Evolutionary conservation across 2,113 vertebrate species (phyloP).

Genomic region (Phodopus roborovskii): DNA sequence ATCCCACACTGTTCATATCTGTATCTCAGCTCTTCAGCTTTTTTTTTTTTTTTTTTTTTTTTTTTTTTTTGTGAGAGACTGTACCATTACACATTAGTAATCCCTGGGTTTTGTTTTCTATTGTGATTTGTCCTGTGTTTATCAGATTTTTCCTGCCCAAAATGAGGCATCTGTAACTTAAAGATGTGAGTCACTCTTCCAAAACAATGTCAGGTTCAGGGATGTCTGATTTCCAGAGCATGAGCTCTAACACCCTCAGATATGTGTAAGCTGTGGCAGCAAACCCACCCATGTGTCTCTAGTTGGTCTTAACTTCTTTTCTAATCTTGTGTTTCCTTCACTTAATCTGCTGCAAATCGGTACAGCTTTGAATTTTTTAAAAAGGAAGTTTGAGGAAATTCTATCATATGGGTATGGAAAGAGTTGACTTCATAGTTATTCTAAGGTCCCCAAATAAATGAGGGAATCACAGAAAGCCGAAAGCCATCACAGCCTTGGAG

Average conservation of each 20-base stretch:
- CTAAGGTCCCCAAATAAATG: conserved; percentile 55
- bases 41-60: background rate
- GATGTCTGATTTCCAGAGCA: conserved; percentile 70
- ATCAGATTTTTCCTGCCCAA: conserved; percentile 49
- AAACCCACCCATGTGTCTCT: conserved; percentile 77
- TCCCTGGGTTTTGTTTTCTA: conserved; percentile 39
- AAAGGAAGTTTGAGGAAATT: conserved; percentile 47
- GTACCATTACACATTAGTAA: background rate
- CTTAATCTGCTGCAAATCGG: conserved; percentile 75
- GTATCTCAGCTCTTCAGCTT: background rate
- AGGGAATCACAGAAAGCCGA: background rate
- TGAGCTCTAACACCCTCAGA: conserved; percentile 65
- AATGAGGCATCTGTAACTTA: conserved; percentile 63
- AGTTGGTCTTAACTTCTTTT: conserved; percentile 40
- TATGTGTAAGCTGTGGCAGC: conserved; percentile 70
- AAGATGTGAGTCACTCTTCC: conserved; percentile 58
- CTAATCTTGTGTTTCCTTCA: conserved; percentile 63
- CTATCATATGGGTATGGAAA: conserved; percentile 35
- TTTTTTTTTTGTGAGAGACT: background rate
- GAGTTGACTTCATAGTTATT: conserved; percentile 53
- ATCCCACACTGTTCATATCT: background rate
- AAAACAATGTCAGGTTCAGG: conserved; percentile 38
- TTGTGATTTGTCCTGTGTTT: conserved; percentile 23
- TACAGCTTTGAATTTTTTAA: conserved; percentile 63
- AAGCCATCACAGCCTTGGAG: background rate